phyloP scores from a whole-genome alignment of 2,113 vertebrate genomes.

The Campylorhamphus procurvoides region DNA sequence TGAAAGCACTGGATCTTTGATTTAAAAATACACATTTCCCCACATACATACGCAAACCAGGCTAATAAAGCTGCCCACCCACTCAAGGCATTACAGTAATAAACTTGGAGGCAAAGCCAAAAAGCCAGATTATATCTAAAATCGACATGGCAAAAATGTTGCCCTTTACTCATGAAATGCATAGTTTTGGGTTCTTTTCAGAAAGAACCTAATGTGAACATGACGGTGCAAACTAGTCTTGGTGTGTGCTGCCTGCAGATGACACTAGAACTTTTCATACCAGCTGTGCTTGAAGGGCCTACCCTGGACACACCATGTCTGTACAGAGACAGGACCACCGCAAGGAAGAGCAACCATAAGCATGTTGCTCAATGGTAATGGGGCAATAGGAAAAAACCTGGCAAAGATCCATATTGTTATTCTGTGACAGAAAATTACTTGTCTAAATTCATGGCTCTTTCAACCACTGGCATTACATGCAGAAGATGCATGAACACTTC shows the following conservation, averaged over 20 bases:
- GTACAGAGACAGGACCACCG: background rate
- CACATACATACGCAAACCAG: background rate
- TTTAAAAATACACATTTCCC: background rate
- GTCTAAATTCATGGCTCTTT: background rate
- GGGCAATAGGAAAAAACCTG: background rate
- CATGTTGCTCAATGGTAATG: background rate
- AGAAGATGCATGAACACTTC: background rate
- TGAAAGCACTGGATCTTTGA: background rate
- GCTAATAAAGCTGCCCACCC: background rate
- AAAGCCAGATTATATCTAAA: background rate
- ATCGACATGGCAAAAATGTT: background rate
- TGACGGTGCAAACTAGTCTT: fast-evolving
- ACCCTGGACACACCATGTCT: background rate
- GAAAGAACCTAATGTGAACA: background rate
- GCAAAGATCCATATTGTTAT: background rate
- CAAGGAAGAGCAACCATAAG: background rate
- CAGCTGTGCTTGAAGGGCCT: background rate
- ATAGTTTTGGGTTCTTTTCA: background rate
- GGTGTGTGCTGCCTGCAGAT: fast-evolving
- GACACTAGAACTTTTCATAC: background rate
- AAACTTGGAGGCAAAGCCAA: background rate
- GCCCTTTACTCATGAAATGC: background rate
- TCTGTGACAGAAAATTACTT: background rate
- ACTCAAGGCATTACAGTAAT: background rate
- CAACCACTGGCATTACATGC: background rate